Evolutionary conservation across 2,888 invertebrate species (phyloP).

Genomic region (Drosophila anceps): DNA sequence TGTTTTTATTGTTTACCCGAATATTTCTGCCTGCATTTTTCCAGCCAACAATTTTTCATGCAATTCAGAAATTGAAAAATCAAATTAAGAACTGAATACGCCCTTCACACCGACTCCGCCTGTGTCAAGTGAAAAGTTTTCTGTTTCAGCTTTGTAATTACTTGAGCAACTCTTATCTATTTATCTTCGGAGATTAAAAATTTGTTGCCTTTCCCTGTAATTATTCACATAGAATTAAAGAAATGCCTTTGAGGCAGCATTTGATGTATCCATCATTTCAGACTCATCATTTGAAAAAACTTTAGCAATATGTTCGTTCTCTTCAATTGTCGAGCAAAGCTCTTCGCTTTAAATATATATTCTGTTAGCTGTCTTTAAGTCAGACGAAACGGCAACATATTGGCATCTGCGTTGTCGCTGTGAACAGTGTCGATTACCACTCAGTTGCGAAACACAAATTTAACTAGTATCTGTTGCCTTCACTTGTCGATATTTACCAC

Average conservation of each 20-base stretch:
- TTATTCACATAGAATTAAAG: conserved; percentile 12
- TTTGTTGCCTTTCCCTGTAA: conserved; percentile 2
- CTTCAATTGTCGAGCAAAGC: neutral
- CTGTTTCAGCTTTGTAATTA: conserved; percentile 28
- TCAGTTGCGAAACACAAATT: neutral
- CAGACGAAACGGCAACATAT: neutral
- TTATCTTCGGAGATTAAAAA: conserved; percentile 25
- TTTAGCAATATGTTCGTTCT: neutral
- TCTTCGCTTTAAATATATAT: neutral
- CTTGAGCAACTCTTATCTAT: conserved; percentile 22
- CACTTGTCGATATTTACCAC: neutral
- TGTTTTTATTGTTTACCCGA: conserved; percentile 37
- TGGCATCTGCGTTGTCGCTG: neutral
- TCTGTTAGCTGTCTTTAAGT: neutral
- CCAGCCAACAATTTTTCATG: conserved; percentile 49
- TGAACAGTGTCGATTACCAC: conserved; percentile 3
- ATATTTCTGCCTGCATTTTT: conserved; percentile 41
- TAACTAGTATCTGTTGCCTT: neutral
- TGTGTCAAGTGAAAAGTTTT: conserved; percentile 17
- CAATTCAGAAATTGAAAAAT: conserved; percentile 40
- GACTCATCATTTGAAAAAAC: neutral
- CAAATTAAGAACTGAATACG: conserved; percentile 35
- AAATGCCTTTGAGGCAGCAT: conserved; percentile 4
- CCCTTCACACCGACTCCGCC: neutral
- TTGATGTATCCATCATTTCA: conserved; percentile 8